Percentiles rank a stretch among this genome's conserved stretches.
These are phyloP conservation scores for Illadopsis cleaveri DNA, from an alignment of 2,113 vertebrate species.

Conservation along the genomic window DNA sequence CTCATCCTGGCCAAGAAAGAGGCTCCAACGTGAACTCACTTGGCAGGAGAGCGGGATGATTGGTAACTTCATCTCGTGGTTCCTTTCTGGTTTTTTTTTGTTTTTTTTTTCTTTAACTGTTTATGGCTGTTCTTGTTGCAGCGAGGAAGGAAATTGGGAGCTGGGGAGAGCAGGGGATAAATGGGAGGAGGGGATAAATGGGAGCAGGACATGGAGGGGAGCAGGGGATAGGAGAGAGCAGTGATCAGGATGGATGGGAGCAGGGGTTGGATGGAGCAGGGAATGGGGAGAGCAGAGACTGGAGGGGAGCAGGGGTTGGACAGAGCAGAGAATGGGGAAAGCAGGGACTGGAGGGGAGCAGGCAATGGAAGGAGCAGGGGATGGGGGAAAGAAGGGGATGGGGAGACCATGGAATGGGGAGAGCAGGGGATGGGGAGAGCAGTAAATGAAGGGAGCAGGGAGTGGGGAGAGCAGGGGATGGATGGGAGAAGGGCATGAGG, in stretches of 20 bases:
- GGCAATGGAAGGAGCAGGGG: neutral
- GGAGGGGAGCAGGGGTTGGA: too few relatives aligned
- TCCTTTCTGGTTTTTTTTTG: neutral
- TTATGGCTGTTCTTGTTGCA: neutral
- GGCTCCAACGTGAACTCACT: slow-evolving; percentile 38
- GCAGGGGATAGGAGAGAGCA: too few relatives aligned
- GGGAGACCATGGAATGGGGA: neutral
- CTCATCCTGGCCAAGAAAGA: slow-evolving; percentile 56
- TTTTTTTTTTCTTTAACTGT: neutral
- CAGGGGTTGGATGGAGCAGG: too few relatives aligned
- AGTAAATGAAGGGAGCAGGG: neutral
- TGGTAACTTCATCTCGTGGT: slow-evolving; percentile 52
- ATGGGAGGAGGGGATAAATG: neutral
- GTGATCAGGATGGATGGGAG: too few relatives aligned
- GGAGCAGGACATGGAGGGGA: too few relatives aligned
- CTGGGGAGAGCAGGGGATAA: neutral
- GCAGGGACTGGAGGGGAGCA: neutral
- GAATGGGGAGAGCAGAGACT: neutral
- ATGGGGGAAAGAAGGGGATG: neutral
- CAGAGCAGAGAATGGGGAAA: neutral
- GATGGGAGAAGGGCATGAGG: neutral
- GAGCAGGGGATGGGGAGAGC: neutral
- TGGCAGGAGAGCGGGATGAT: slow-evolving; percentile 21
- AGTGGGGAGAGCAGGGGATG: neutral
- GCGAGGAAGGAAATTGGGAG: rapidly evolving